Conservation (phyloP, 2,797 vertebrate species). For the Acanthornis magna region DNA sequence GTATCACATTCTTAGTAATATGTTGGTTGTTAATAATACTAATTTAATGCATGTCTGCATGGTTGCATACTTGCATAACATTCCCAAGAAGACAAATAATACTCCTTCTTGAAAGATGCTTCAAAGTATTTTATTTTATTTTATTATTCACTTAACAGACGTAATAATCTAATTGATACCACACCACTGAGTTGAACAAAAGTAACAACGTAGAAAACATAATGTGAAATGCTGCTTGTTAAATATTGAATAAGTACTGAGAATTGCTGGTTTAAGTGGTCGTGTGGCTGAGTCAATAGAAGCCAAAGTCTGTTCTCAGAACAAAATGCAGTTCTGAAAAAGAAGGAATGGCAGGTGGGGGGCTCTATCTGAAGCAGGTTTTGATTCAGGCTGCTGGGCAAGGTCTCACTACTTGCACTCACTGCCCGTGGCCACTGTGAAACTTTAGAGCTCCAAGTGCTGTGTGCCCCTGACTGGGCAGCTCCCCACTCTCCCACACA, state of each 20-base stretch:
- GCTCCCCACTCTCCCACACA: neutral
- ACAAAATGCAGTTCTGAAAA: neutral
- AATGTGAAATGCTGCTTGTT: neutral
- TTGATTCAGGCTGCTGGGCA: neutral
- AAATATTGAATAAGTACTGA: neutral
- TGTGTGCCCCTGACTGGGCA: neutral
- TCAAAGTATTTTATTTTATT: neutral
- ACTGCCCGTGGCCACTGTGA: neutral
- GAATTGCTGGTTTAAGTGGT: neutral
- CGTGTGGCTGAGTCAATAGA: neutral
- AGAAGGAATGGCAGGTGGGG: neutral
- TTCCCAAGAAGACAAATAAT: neutral
- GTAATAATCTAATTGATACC: neutral
- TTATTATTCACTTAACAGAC: neutral
- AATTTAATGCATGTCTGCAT: neutral
- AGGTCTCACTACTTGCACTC: neutral
- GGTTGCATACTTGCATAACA: neutral
- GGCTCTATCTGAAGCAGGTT: neutral
- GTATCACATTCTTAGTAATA: neutral
- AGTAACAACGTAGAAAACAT: neutral
- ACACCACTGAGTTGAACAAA: neutral
- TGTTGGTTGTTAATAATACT: neutral
- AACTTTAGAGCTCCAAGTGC: neutral
- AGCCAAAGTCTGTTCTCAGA: neutral
- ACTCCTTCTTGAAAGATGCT: neutral